Conservation (phyloP, 1,140 invertebrate species). For the Chrysoperla carnea region DNA sequence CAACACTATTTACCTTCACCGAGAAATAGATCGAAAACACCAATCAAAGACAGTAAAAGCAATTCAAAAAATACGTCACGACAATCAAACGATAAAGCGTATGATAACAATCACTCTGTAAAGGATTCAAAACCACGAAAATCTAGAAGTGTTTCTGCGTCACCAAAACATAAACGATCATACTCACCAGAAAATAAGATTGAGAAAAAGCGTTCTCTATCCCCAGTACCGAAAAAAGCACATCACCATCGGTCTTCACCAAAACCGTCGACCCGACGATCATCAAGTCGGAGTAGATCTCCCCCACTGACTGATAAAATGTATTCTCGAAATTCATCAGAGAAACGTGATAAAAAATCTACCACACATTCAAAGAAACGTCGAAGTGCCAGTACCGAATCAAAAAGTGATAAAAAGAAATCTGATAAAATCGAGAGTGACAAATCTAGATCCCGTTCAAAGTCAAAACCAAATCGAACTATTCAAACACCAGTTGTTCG, state of each 20-base stretch:
- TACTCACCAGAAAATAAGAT: too few species aligned
- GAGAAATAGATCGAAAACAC: not conserved
- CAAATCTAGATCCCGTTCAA: slow-evolving; percentile 4
- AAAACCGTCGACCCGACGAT: not conserved
- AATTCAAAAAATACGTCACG: not conserved
- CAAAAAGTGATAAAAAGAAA: slow-evolving; percentile 4
- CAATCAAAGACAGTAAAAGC: not conserved
- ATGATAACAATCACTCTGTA: too few species aligned
- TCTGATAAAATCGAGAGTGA: slow-evolving; percentile 11
- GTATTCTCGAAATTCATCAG: too few species aligned
- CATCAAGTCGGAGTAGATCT: slow-evolving; percentile 1
- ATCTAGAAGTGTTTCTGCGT: too few species aligned
- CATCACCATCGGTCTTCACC: not conserved
- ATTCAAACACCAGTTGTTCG: slow-evolving; percentile 35
- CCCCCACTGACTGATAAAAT: not conserved
- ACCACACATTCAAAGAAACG: slow-evolving; percentile 2
- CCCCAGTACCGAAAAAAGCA: too few species aligned
- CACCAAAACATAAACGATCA: too few species aligned
- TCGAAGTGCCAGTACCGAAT: slow-evolving; percentile 1
- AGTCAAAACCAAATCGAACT: slow-evolving; percentile 11
- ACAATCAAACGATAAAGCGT: too few species aligned
- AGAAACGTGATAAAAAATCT: not conserved
- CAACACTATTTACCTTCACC: not conserved
- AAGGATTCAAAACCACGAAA: too few species aligned
- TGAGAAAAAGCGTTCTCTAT: too few species aligned